phyloP scores from a whole-genome alignment of 1,140 invertebrate species.

The Aphelinus atriplicis region DNA sequence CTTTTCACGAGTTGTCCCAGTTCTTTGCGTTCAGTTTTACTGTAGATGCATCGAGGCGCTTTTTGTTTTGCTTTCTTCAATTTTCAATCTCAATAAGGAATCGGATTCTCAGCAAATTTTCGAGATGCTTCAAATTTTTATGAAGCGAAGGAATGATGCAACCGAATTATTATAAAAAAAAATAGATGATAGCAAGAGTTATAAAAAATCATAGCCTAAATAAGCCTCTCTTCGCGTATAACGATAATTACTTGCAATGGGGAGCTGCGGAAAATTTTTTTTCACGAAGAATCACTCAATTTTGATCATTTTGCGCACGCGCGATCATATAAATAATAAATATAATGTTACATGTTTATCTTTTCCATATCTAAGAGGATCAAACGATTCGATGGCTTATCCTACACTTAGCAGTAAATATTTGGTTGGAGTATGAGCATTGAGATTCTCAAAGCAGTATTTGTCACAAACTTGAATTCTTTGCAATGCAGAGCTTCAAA shows the following conservation, averaged over 20 bases:
- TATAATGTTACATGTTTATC: not conserved
- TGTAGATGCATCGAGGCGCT: slow-evolving; percentile 24
- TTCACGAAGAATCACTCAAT: slow-evolving; percentile 43
- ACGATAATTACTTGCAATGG: not conserved
- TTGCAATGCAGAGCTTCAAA: too few species aligned
- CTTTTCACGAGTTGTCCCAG: too few species aligned
- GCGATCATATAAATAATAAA: slow-evolving; percentile 13
- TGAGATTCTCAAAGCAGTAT: slow-evolving; percentile 28
- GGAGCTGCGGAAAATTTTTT: slow-evolving; percentile 16
- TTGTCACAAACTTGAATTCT: too few species aligned
- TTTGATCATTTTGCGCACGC: not conserved
- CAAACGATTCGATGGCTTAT: slow-evolving; percentile 57
- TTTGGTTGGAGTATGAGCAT: slow-evolving; percentile 53
- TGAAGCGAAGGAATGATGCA: too few species aligned
- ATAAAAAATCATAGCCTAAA: not conserved
- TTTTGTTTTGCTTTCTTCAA: slow-evolving; percentile 37
- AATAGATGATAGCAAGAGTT: not conserved
- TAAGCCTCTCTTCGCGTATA: not conserved
- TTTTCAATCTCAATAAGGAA: slow-evolving; percentile 3
- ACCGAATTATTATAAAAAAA: too few species aligned
- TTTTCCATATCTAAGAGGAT: slow-evolving; percentile 56
- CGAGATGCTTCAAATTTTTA: not conserved
- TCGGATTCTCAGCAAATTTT: slow-evolving; percentile 50
- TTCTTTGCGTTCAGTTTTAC: not conserved
- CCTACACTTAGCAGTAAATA: slow-evolving; percentile 59